These are phyloP conservation scores for Slavum lentiscoides DNA, from an alignment of 2,888 invertebrate species.

Conservation along the genomic window DNA sequence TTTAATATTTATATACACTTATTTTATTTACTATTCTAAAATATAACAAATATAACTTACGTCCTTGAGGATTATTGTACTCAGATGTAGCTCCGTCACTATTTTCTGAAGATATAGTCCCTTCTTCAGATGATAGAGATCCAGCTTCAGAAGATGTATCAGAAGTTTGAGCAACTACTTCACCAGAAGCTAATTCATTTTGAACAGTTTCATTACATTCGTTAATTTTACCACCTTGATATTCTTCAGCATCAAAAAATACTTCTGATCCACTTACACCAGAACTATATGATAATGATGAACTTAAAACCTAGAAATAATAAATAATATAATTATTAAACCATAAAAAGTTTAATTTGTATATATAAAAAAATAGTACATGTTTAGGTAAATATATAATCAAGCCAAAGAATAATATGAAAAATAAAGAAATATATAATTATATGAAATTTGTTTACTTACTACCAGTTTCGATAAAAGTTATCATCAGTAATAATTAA, in stretches of 20 bases:
- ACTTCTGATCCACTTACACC: slow-evolving; percentile 73
- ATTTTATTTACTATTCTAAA: too few species aligned
- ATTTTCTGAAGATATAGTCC: slow-evolving; percentile 71
- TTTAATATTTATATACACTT: too few species aligned
- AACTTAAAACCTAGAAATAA: slow-evolving; percentile 48
- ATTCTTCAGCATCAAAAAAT: slow-evolving; percentile 80
- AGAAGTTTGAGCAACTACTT: slow-evolving; percentile 55
- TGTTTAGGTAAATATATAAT: too few species aligned
- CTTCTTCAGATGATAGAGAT: slow-evolving; percentile 70
- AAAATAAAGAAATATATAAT: too few species aligned
- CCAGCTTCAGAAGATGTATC: slow-evolving; percentile 77
- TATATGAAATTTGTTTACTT: too few species aligned
- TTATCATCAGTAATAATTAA: too few species aligned
- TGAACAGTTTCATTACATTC: slow-evolving; percentile 54
- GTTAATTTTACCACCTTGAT: slow-evolving; percentile 52
- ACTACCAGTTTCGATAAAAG: too few species aligned
- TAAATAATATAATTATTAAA: slow-evolving; percentile 18
- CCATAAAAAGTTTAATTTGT: neutral
- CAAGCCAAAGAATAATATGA: too few species aligned
- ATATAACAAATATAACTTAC: slow-evolving; percentile 56
- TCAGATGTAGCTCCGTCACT: slow-evolving; percentile 65
- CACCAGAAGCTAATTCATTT: slow-evolving; percentile 54
- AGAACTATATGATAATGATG: slow-evolving; percentile 70
- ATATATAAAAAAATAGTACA: too few species aligned
- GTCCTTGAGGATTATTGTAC: slow-evolving; percentile 60